Percentiles rank a stretch among this genome's conserved stretches.
Evolutionary conservation across 2,797 vertebrate genomes (phyloP).

Genomic region (Clamator glandarius): DNA sequence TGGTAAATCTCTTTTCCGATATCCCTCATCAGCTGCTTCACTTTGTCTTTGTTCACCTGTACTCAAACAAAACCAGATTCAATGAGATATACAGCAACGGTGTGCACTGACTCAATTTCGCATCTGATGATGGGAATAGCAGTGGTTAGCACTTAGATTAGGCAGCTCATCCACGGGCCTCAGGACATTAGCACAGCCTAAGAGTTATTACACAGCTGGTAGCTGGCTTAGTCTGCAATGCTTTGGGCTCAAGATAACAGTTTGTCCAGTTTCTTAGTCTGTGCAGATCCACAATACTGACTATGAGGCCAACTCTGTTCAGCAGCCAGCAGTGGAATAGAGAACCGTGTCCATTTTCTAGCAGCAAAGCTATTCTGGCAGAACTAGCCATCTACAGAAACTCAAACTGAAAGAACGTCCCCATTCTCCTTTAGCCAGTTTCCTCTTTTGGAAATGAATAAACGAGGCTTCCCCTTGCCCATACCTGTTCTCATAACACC

Average conservation of each 20-base stretch:
- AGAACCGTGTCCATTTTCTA: neutral
- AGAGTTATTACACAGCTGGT: neutral
- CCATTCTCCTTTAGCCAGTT: neutral
- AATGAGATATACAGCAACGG: neutral
- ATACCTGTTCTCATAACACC: neutral
- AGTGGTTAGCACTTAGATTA: neutral
- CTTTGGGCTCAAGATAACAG: neutral
- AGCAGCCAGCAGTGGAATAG: neutral
- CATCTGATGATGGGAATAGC: neutral
- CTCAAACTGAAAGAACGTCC: neutral
- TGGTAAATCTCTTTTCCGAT: conserved; percentile 86
- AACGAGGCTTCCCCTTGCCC: neutral
- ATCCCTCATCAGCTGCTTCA: conserved; percentile 83
- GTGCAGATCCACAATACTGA: neutral
- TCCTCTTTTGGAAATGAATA: neutral
- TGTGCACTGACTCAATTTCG: neutral
- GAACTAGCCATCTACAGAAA: neutral
- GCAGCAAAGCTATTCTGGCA: neutral
- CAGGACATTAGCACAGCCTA: neutral
- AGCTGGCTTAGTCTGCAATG: neutral
- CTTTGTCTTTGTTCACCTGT: conserved; percentile 86
- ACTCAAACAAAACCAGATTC: neutral
- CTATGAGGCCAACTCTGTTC: neutral
- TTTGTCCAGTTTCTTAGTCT: neutral
- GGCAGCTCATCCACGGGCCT: neutral